Evolutionary conservation across 2,888 invertebrate genomes (phyloP).

Genomic region (Cerastis leucographa): DNA sequence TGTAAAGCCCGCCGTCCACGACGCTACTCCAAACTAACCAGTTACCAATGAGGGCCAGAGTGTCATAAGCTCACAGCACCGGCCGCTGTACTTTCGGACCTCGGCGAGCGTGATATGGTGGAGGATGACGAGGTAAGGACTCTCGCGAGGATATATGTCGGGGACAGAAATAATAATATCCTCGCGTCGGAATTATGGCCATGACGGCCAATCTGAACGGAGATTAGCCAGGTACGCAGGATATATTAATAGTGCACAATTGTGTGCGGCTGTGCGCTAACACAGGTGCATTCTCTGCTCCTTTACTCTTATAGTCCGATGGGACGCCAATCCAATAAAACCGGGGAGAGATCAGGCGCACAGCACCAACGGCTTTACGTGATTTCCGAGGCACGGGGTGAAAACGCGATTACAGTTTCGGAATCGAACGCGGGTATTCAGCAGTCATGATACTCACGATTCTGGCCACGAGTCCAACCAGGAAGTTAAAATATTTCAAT

Average conservation of each 20-base stretch:
- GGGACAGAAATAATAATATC: conserved; percentile 75
- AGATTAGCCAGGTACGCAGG: not conserved
- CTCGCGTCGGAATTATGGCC: not conserved
- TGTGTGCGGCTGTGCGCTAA: too few species aligned
- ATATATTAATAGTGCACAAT: not conserved
- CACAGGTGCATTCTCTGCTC: not conserved
- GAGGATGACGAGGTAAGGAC: conserved; percentile 88
- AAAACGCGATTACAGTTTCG: not conserved
- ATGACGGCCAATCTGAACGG: not conserved
- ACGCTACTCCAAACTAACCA: not conserved
- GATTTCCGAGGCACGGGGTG: not conserved
- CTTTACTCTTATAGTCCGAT: not conserved
- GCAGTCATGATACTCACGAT: not conserved
- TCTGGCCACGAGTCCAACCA: not conserved
- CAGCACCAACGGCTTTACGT: not conserved
- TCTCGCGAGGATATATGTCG: conserved; percentile 93
- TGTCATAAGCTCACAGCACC: not conserved
- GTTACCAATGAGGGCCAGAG: not conserved
- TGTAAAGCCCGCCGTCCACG: not conserved
- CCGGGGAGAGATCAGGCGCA: not conserved
- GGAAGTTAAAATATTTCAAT: not conserved
- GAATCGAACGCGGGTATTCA: not conserved
- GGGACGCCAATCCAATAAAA: not conserved
- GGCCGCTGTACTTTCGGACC: conserved; percentile 91
- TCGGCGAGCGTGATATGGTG: conserved; percentile 90